These are phyloP conservation scores for Drosophila paramelanica DNA, from an alignment of 2,888 invertebrate species.

Conservation along the genomic window DNA sequence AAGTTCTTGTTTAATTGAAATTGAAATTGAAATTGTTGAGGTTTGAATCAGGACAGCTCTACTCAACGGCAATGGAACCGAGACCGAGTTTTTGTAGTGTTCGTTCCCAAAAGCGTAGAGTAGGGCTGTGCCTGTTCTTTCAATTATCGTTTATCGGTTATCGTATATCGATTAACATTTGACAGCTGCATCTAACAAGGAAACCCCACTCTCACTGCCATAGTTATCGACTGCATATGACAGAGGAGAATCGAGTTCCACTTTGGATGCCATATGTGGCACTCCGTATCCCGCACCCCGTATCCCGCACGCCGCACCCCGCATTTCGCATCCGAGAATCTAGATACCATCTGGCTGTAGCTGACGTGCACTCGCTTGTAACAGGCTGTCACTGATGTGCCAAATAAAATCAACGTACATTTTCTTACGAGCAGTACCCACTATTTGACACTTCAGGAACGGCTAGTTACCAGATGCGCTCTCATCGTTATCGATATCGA, in stretches of 20 bases:
- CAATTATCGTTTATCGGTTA: not conserved
- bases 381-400: slow-evolving; percentile 56
- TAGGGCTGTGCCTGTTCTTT: slow-evolving; percentile 15
- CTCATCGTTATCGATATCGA: not conserved
- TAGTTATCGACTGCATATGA: slow-evolving; percentile 34
- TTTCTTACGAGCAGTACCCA: slow-evolving; percentile 23
- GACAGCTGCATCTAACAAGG: slow-evolving; percentile 32
- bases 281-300: not conserved
- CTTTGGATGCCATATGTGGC: slow-evolving; percentile 32
- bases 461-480: slow-evolving; percentile 46
- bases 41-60: slow-evolving; percentile 26
- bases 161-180: not conserved
- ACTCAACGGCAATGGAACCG: slow-evolving; percentile 61
- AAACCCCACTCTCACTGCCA: slow-evolving; percentile 45
- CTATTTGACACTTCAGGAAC: slow-evolving; percentile 61
- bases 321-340: not conserved
- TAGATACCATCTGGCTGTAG: not conserved
- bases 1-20: not conserved
- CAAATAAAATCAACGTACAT: slow-evolving; percentile 48
- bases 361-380: slow-evolving; percentile 27
- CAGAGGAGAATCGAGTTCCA: slow-evolving; percentile 55
- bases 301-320: too few species aligned
- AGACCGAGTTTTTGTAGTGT: not conserved
- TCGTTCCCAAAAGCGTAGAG: slow-evolving; percentile 45
- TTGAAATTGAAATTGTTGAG: not conserved